phyloP scores from a whole-genome alignment of 2,797 vertebrate species.

The Rhodeus uyekii region DNA sequence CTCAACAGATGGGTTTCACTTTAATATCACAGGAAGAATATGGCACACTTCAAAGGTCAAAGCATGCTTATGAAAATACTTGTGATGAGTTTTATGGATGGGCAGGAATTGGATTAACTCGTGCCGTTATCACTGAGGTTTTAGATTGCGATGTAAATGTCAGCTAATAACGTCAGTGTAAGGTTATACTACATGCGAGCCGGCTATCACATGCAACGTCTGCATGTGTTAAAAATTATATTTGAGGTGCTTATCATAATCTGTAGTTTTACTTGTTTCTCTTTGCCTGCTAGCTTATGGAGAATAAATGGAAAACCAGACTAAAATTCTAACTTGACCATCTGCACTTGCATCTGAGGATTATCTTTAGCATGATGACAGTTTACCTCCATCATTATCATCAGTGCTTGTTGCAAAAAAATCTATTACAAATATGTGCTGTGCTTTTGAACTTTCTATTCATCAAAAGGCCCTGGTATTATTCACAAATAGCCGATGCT shows the following conservation, averaged over 20 bases:
- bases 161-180: conserved; percentile 30
- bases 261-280: conserved; percentile 64
- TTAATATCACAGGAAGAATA: conserved; percentile 27
- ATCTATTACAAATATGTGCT: neutral
- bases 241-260: conserved; percentile 69
- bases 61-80: conserved; percentile 40
- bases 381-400: conserved; percentile 51
- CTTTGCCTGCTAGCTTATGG: conserved; percentile 68
- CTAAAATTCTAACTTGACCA: conserved; percentile 70
- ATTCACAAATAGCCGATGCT: too few species aligned
- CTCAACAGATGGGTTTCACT: conserved; percentile 31
- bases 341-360: conserved; percentile 71
- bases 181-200: neutral
- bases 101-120: conserved; percentile 60
- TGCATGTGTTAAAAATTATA: conserved; percentile 9
- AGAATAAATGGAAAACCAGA: conserved; percentile 66
- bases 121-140: conserved; percentile 32
- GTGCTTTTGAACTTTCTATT: neutral
- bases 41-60: conserved; percentile 27
- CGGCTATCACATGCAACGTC: neutral
- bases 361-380: conserved; percentile 71
- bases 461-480: too few species aligned
- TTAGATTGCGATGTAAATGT: conserved; percentile 46
- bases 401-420: neutral
- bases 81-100: conserved; percentile 1